Evolutionary conservation across 2,797 vertebrate species (phyloP).

Genomic region (Melanotaenia boesemani): DNA sequence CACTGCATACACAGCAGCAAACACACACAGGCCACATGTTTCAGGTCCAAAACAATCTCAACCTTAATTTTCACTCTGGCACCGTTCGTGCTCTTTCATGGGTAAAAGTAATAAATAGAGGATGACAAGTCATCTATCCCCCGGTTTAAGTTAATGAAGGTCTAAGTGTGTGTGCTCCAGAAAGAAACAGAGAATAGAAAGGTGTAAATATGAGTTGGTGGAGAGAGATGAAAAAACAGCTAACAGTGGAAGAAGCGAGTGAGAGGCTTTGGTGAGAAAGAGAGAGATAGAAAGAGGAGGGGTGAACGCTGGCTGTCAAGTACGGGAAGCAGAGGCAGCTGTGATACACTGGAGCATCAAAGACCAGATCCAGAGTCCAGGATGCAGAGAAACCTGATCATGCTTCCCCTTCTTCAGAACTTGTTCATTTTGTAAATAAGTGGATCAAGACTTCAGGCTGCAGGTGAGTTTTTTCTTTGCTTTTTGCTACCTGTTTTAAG

Average conservation of each 20-base stretch:
- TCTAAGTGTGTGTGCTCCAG: constrained; percentile 2
- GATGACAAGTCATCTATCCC: not conserved
- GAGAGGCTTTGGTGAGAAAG: not conserved
- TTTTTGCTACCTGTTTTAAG: not conserved
- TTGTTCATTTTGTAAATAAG: constrained; percentile 11
- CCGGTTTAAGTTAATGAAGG: constrained; percentile 6
- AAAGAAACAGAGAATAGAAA: not conserved
- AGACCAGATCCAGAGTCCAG: constrained; percentile 14
- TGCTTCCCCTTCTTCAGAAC: not conserved
- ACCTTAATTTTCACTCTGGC: constrained; percentile 23
- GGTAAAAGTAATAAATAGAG: constrained; percentile 33
- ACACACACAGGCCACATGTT: not conserved
- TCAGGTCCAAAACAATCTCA: constrained; percentile 51
- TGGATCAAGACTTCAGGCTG: constrained; percentile 8
- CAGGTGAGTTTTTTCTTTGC: constrained; percentile 37
- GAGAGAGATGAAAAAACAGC: not conserved
- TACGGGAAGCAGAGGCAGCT: constrained; percentile 37
- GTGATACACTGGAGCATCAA: constrained; percentile 35
- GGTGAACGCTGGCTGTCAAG: constrained; percentile 33
- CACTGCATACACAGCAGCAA: not conserved
- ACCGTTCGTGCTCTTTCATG: not conserved
- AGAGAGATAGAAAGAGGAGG: constrained; percentile 25
- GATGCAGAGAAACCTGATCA: constrained; percentile 10
- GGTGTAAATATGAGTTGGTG: constrained; percentile 4
- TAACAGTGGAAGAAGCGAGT: not conserved